A percentile compares a stretch with the other conserved stretches of the same genome.
phyloP scores from a whole-genome alignment of 2,113 vertebrate species.

The Oreochromis spilurus region DNA sequence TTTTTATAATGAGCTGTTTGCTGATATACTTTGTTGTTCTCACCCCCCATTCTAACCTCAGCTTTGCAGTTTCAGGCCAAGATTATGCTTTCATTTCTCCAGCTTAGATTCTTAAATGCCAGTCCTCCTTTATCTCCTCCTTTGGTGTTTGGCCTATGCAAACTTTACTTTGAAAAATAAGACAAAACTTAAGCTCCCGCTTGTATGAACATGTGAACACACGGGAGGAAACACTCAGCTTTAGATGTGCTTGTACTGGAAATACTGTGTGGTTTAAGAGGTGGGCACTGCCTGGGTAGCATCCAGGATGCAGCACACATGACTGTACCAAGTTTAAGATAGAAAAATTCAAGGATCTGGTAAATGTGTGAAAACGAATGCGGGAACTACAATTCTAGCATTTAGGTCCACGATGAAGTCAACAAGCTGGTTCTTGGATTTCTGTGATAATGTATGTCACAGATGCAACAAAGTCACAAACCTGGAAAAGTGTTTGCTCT shows the following conservation, averaged over 20 bases:
- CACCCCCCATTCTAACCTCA: background rate
- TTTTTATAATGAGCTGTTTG: rapidly evolving
- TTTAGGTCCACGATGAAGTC: rapidly evolving
- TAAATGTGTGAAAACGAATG: background rate
- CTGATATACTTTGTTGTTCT: background rate
- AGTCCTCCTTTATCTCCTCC: background rate
- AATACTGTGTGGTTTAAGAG: background rate
- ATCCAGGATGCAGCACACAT: background rate
- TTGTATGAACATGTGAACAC: background rate
- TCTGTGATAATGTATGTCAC: background rate
- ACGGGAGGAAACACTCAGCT: background rate
- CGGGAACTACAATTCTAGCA: background rate
- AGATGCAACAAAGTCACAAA: background rate
- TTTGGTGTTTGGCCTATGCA: background rate
- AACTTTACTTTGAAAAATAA: background rate
- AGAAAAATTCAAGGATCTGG: background rate
- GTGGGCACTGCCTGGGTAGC: background rate
- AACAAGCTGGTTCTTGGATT: background rate
- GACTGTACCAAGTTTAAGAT: background rate
- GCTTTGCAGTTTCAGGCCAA: background rate
- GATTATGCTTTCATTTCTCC: background rate
- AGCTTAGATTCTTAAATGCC: background rate
- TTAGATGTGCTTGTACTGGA: background rate
- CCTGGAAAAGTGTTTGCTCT: background rate
- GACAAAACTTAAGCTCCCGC: background rate